These are phyloP conservation scores for Scaptomyza pallida DNA, from an alignment of 1,140 invertebrate species.

Conservation along the genomic window DNA sequence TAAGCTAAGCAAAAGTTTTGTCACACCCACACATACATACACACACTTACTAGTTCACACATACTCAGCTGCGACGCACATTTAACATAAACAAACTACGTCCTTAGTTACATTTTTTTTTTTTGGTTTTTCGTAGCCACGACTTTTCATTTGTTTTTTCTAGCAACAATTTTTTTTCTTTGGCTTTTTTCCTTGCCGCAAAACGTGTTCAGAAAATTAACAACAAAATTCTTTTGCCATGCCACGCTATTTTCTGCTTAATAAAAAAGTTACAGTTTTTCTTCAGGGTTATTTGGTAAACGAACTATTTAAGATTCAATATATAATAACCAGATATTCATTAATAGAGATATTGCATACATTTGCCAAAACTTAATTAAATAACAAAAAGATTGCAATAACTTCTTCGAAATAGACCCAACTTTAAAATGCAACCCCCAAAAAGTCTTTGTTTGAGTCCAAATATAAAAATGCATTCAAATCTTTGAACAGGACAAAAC, in stretches of 20 bases:
- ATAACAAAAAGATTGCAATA: too few relatives aligned
- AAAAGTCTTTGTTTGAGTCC: too few relatives aligned
- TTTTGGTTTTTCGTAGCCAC: conserved; percentile 47
- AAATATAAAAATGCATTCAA: too few relatives aligned
- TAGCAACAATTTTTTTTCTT: conserved; percentile 30
- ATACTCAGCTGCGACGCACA: conserved; percentile 36
- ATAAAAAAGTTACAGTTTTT: not conserved
- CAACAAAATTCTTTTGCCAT: conserved; percentile 28
- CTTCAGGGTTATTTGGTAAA: not conserved
- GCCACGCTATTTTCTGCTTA: conserved; percentile 9
- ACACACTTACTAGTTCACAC: conserved; percentile 14
- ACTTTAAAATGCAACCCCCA: too few relatives aligned
- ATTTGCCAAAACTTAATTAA: too few relatives aligned
- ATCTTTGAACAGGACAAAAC: too few relatives aligned
- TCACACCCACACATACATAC: conserved; percentile 47
- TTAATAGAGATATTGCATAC: too few relatives aligned
- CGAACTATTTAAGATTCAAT: not conserved
- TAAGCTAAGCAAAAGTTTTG: conserved; percentile 74
- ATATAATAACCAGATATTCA: too few relatives aligned
- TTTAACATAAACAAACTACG: conserved; percentile 79
- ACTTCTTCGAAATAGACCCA: too few relatives aligned
- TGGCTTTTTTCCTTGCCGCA: conserved; percentile 1
- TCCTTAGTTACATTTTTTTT: conserved; percentile 49
- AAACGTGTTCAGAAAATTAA: conserved; percentile 73
- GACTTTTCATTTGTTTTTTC: conserved; percentile 62